These are phyloP conservation scores for Artibeus jamaicensis DNA, from an alignment of 2,797 vertebrate species.

Conservation along the genomic window DNA sequence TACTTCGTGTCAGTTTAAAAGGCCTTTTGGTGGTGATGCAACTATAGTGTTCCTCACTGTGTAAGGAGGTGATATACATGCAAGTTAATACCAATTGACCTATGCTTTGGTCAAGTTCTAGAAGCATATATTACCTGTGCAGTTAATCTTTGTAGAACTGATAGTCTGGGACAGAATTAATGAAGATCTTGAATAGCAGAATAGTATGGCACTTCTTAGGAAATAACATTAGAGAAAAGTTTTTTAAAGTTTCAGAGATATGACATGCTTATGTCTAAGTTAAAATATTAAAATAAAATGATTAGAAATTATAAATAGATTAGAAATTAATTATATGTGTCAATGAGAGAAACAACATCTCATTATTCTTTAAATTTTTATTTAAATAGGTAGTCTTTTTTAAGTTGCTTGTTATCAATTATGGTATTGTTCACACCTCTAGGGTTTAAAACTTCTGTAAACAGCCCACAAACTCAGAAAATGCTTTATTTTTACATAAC, in stretches of 20 bases:
- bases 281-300: constrained; percentile 51
- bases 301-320: constrained; percentile 4
- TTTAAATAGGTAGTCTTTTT: background rate
- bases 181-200: background rate
- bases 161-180: background rate
- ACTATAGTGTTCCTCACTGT: background rate
- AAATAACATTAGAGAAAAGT: background rate
- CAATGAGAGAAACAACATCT: background rate
- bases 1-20: background rate
- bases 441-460: constrained; percentile 5
- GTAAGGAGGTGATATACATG: background rate
- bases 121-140: background rate
- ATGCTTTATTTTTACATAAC: background rate
- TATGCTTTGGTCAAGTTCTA: background rate
- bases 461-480: background rate
- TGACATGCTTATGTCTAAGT: background rate
- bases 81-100: background rate
- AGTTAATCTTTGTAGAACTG: constrained; percentile 26
- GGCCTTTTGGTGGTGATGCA: background rate
- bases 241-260: constrained; percentile 18
- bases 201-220: background rate
- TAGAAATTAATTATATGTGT: constrained; percentile 1
- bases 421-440: background rate
- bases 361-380: constrained; percentile 23
- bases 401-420: background rate